Percentiles rank a stretch among this genome's conserved stretches.
phyloP scores from a whole-genome alignment of 2,888 invertebrate genomes.

The Chymomyza amoena region DNA sequence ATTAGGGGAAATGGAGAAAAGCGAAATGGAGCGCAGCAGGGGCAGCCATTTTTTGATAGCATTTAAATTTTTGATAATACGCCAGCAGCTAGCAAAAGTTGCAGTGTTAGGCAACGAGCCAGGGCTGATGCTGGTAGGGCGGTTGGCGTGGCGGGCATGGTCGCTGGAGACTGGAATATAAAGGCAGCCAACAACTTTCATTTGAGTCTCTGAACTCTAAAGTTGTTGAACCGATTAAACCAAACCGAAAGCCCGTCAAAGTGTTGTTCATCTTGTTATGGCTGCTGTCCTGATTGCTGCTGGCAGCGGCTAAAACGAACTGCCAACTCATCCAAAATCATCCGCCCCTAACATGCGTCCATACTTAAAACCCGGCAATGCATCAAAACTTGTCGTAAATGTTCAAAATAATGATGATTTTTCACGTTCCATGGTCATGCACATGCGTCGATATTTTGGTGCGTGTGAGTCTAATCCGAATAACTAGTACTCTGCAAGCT shows the following conservation, averaged over 20 bases:
- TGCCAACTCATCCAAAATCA: conserved; percentile 13
- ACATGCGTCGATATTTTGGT: background rate
- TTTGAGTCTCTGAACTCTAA: background rate
- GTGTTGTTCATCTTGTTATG: background rate
- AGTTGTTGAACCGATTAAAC: background rate
- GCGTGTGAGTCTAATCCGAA: too few species aligned
- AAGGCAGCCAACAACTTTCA: background rate
- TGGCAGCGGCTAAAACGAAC: conserved; percentile 7
- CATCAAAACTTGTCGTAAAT: conserved; percentile 14
- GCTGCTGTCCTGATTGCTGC: conserved; percentile 4
- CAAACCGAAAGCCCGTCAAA: conserved; percentile 4
- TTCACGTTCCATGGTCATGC: conserved; percentile 16
- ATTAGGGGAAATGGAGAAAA: too few species aligned
- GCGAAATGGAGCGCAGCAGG: too few species aligned
- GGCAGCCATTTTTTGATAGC: background rate
- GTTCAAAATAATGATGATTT: conserved; percentile 36
- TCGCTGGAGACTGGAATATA: background rate
- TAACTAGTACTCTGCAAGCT: too few species aligned
- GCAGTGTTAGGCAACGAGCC: too few species aligned
- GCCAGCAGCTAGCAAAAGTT: too few species aligned
- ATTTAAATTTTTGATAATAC: background rate
- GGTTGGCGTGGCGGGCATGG: too few species aligned
- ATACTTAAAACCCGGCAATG: background rate
- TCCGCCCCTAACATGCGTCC: background rate
- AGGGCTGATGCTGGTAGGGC: background rate